A percentile compares a stretch with the other conserved stretches of the same genome.
Evolutionary conservation across 2,797 vertebrate species (phyloP).

Genomic region (Sylvia borin): DNA sequence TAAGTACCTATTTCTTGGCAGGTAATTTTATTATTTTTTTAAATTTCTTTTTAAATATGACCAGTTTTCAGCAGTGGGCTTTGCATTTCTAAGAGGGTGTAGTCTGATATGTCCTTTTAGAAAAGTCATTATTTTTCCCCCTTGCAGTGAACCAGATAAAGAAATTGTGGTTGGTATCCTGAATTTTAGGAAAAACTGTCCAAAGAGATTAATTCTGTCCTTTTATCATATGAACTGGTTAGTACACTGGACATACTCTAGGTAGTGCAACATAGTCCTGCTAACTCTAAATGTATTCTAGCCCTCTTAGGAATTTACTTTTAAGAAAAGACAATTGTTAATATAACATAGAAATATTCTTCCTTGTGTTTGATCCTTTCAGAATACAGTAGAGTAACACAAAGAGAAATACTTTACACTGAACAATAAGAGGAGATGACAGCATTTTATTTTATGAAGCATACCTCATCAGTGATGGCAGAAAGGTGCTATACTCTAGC

Average conservation of each 20-base stretch:
- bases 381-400: constrained; percentile 47
- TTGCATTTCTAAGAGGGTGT: background rate
- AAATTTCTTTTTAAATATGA: background rate
- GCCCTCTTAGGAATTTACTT: background rate
- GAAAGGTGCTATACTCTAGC: constrained; percentile 49
- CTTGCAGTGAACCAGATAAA: background rate
- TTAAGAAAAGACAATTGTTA: background rate
- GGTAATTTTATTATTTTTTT: background rate
- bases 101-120: background rate
- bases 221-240: background rate
- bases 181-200: background rate
- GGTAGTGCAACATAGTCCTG: background rate
- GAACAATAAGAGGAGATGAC: constrained; percentile 60
- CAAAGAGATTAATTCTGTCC: background rate
- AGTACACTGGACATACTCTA: background rate
- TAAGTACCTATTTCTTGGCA: constrained; percentile 81
- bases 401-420: constrained; percentile 50
- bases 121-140: background rate
- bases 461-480: constrained; percentile 49
- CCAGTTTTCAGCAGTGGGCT: background rate
- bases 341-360: constrained; percentile 46
- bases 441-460: constrained; percentile 55
- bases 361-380: constrained; percentile 53
- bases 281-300: background rate
- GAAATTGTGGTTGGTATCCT: background rate